Base-by-base conservation (phyloP, 2,888 invertebrate genomes). In the Phyto melanocephala region DNA sequence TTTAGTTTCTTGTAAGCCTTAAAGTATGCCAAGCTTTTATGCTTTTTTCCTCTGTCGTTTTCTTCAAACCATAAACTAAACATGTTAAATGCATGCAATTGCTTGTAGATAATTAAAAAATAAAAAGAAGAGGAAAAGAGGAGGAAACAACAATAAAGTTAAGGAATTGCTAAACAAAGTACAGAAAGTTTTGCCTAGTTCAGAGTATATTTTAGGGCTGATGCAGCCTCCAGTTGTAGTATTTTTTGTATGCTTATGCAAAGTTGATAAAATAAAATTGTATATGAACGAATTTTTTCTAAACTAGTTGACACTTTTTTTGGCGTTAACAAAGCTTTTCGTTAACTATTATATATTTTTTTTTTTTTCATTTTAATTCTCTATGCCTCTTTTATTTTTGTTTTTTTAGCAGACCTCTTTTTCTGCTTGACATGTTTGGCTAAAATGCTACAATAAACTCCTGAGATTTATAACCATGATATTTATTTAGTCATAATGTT, bases 401-500 rank as follows among this genome's bases (percentile, higher is more conserved):
- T 37, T 47, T 33, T 35, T 37, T 15, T 47, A 8, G 56, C 40
- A 24, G 1, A 22, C 13, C 33, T 13, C 40, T 58, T 76, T 67
- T 76, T 68, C 24, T 60, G 60, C 76, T 60, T 68, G 40, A 20
- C 24, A 28, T 60, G 42, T 50, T 76, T 22, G 6, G 24, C 15
- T 50, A 37, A 60, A 42, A 37, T 15, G 28, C 28, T 58, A 7
- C 1, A 58, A 40, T 63, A 63, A 81, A 65, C 78, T 78, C 81
- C 35, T n/a, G 81, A 62, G 81, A 70, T 42, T 78, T 78, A 74
- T 72, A 68, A 35, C 76, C 50, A 70, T 74, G 54, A 76, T 71
- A 81, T 76, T 72, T 72, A 71, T 45, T 28, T 13, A 71, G 58
- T 45, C 74, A 50, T 17, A 35, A 15, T 7, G 17, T 20, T 56